Percentiles rank a stretch among this genome's conserved stretches.
These are phyloP conservation scores for Premnoplex brunnescens DNA, from an alignment of 2,797 vertebrate species.

Conservation along the genomic window DNA sequence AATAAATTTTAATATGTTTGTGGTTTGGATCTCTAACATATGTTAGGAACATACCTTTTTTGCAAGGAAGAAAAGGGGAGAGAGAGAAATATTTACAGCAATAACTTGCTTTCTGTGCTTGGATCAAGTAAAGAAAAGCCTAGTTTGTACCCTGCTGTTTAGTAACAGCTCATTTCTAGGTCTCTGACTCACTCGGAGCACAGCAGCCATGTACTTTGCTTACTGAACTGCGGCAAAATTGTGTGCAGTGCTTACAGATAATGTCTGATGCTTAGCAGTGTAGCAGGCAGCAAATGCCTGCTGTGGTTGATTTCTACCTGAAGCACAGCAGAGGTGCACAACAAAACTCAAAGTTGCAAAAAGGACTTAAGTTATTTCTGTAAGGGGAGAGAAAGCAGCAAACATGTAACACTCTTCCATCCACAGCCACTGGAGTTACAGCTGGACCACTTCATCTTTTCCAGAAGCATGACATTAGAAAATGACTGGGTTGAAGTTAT, in stretches of 20 bases:
- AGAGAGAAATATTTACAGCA: not conserved
- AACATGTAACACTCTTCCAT: not conserved
- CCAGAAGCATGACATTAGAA: not conserved
- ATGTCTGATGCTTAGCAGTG: not conserved
- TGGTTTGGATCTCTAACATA: not conserved
- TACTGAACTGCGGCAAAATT: not conserved
- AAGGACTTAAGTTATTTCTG: not conserved
- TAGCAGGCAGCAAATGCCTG: not conserved
- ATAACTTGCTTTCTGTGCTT: not conserved
- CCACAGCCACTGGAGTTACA: not conserved
- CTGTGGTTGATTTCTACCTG: not conserved
- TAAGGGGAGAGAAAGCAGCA: not conserved
- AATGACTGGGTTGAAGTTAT: not conserved
- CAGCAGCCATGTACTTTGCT: not conserved
- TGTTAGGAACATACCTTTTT: not conserved
- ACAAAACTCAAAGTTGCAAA: not conserved
- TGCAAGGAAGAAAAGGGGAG: not conserved
- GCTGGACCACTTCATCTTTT: not conserved
- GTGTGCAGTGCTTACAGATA: not conserved
- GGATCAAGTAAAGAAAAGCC: not conserved
- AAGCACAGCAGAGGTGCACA: not conserved
- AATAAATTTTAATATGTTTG: not conserved
- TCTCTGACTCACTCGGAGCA: slow-evolving; percentile 4
- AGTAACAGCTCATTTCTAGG: not conserved
- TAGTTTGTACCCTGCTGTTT: not conserved